Percentiles rank a stretch among this genome's conserved stretches.
phyloP scores from a whole-genome alignment of 2,113 vertebrate species.

The Stictonetta naevosa region DNA sequence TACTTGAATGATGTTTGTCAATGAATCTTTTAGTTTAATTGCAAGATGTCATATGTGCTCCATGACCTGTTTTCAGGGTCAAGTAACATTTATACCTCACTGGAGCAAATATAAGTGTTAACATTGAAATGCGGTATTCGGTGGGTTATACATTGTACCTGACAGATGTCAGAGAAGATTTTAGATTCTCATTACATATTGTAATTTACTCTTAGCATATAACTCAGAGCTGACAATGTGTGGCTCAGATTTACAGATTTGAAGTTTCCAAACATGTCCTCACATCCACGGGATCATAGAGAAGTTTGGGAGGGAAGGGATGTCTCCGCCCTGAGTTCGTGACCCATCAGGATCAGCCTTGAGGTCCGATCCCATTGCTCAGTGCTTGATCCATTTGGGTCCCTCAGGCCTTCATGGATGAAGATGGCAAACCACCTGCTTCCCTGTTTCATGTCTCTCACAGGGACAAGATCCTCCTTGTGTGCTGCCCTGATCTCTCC shows the following conservation, averaged over 20 bases:
- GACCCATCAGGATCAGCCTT: background rate
- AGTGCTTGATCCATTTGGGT: fast-evolving
- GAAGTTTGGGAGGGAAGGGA: background rate
- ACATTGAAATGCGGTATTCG: background rate
- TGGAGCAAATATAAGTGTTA: constrained; percentile 14
- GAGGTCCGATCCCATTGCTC: background rate
- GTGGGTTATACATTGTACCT: background rate
- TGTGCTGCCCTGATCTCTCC: background rate
- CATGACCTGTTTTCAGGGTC: constrained; percentile 18
- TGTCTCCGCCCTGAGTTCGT: no score
- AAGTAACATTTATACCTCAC: constrained; percentile 31
- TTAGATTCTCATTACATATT: background rate
- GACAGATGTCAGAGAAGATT: background rate
- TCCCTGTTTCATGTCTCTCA: background rate
- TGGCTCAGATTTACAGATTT: background rate
- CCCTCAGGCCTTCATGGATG: background rate
- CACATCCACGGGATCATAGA: background rate
- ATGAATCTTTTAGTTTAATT: constrained; percentile 61
- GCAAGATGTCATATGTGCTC: constrained; percentile 1
- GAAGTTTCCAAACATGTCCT: background rate
- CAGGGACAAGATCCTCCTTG: background rate
- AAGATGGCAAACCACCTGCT: background rate
- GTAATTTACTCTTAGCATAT: background rate
- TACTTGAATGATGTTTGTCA: constrained; percentile 36
- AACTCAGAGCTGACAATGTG: background rate